Base-by-base conservation (phyloP, 2,888 invertebrate species). In the Clitarchus hookeri region DNA sequence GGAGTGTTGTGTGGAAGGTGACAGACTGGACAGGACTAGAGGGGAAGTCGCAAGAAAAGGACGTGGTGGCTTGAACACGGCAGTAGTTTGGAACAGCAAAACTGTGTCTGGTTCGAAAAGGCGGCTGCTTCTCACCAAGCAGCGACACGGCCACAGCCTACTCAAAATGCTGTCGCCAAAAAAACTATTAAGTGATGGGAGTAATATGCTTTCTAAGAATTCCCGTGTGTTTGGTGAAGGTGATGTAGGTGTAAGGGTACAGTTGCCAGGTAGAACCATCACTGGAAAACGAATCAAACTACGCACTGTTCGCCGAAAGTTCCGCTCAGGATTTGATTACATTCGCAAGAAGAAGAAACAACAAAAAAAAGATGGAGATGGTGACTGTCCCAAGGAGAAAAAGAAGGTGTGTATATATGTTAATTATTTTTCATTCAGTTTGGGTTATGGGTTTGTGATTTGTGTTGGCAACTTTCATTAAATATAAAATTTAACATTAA, bases 321-420 rank as follows among this genome's bases (percentile, higher is more conserved):
- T 96, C 90, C 95, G 96, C 89, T 96, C 96, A 23, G 96, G 96
- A 12, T 97, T 97, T 91, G 97, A 97, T 92, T 97, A 97, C 89
- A 96, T 97, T 87, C 93, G 97, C 65, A 97, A 97, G 90, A 97
- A 97, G 92, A 97, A 97, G 91, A 96, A 96, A 90, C 94, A 94
- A 83, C 91, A 93, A 0, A 92, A 93, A 89, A 94, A 94, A 90
- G 95, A 95, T 88, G 93, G 93, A 80, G 87, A 85, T 36, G 65
- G 79, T 54, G 87, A 87, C 83, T 13, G 77, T 48, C 19, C 83
- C 27, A 87, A 85, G 44, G 88, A 87, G 13, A 88, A 84, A 65
- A 88, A 86, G 85, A 88, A 87, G 87, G 88, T 88, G 86, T 84
- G 80, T n/a, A 23, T 65, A 9, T 2, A 16, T 48, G 12, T 3